Conservation (phyloP, 2,797 vertebrate genomes). For the Mus minutoides region DNA sequence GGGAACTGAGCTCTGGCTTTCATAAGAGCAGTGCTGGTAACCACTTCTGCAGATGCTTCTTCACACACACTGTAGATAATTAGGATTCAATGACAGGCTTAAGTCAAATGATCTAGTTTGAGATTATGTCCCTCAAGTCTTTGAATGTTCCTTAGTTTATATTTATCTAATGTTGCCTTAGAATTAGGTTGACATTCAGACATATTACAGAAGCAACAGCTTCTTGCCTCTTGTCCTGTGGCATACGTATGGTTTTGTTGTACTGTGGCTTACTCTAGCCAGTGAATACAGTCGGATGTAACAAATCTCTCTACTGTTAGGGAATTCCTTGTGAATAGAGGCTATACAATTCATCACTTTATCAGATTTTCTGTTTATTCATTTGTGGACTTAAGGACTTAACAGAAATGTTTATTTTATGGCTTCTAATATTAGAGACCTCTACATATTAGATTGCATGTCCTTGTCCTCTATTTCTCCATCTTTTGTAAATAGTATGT, state of each 20-base stretch:
- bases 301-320: not conserved
- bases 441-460: not conserved
- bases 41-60: not conserved
- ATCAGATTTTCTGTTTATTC: slow-evolving; percentile 11
- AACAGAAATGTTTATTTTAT: no score
- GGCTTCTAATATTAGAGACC: not conserved
- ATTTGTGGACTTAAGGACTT: not conserved
- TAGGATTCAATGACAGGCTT: not conserved
- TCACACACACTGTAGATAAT: not conserved
- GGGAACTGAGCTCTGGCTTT: not conserved
- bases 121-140: slow-evolving; percentile 1
- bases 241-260: not conserved
- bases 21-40: not conserved
- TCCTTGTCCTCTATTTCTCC: not conserved
- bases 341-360: not conserved
- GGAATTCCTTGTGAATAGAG: not conserved
- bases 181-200: not conserved
- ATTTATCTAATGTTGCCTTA: not conserved
- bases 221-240: not conserved
- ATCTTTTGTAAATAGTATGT: not conserved
- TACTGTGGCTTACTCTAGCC: not conserved
- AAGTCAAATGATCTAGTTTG: not conserved
- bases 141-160: not conserved
- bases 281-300: not conserved
- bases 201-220: not conserved